These are phyloP conservation scores for Willowsia nigromaculata DNA, from an alignment of 2,888 invertebrate genomes.

Conservation along the genomic window DNA sequence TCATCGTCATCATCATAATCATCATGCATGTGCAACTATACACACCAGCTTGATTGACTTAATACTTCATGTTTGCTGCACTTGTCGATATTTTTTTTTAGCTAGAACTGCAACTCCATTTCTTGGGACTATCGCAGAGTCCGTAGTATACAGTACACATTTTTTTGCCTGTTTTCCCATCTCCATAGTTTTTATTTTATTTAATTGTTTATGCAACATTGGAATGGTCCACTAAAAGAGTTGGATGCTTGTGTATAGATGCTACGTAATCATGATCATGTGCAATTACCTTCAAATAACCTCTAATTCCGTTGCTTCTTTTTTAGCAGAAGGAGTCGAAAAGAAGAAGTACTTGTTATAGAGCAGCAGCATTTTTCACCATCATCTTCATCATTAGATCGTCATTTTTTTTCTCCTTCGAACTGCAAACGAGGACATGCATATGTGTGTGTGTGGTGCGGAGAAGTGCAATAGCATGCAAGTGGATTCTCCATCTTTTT, in stretches of 20 bases:
- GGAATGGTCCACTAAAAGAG: slow-evolving; percentile 2
- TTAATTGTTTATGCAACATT: not conserved
- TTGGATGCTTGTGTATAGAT: too few relatives aligned
- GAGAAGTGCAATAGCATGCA: too few relatives aligned
- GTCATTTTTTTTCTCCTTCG: too few relatives aligned
- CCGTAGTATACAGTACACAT: not conserved
- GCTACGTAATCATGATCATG: not conserved
- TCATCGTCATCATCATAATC: not conserved
- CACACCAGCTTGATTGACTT: not conserved
- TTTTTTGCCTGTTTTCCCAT: too few relatives aligned
- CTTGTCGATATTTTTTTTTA: slow-evolving; percentile 12
- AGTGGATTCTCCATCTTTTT: too few relatives aligned
- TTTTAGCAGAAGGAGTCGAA: too few relatives aligned
- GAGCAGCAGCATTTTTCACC: too few relatives aligned
- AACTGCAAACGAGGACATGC: too few relatives aligned
- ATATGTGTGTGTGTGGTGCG: too few relatives aligned
- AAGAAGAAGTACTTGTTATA: too few relatives aligned
- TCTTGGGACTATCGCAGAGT: not conserved
- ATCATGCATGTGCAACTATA: not conserved
- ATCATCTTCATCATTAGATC: too few relatives aligned
- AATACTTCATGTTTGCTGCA: not conserved
- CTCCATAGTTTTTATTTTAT: not conserved
- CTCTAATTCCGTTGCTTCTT: slow-evolving; percentile 52
- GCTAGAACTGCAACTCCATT: not conserved
- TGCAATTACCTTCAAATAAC: slow-evolving; percentile 52